Base-by-base conservation (phyloP, 2,888 invertebrate species). In the Choristoneura rosaceana region DNA sequence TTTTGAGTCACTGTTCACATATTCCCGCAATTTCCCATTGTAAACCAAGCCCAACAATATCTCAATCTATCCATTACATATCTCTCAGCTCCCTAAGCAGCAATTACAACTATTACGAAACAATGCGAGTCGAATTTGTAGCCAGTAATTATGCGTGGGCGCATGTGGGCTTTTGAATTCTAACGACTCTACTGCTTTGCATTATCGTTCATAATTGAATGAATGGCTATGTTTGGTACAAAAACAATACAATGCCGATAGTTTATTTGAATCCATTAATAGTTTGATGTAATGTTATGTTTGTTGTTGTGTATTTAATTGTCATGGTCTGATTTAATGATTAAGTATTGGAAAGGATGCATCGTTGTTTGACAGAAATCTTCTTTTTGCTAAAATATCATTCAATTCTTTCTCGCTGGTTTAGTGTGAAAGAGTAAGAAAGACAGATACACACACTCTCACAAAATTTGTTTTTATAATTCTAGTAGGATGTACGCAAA, bases 81-180 rank as follows among this genome's bases (percentile, higher is more conserved):
- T 0, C 2, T 52, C 12, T 25, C 7, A 12, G 55, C 55, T 55
- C 12, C 55, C 55, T 25, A 25, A 55, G 55, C 55, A 25, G 34
- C 59, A 62, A 45, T 62, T 14, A 62, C 8, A 41, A 62, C 59
- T 41, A 25, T 62, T 8, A 62, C 4, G 4, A 61, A 8, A 45
- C 62, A 62, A 62, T 62, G 62, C 62, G 14, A 7, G 62, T 45
- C 62, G 45, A 45, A 45, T 33, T 8, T 55, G 25, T 4, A 55
- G 47, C 1, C 17, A 55, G 25, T 2, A 25, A 55, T 55, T 55
- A 55, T 4, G 55, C 55, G 25, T 55, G 25, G 25, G 25, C 55
- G 55, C 25, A 25, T 12, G 55, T 25, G 55, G 25, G 17, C 10
- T 55, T n/a, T 5, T n/a, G 4, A 15, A 7, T 55, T 55, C 17